Conservation (phyloP, 2,113 vertebrate genomes). For the Phainopepla nitens region DNA sequence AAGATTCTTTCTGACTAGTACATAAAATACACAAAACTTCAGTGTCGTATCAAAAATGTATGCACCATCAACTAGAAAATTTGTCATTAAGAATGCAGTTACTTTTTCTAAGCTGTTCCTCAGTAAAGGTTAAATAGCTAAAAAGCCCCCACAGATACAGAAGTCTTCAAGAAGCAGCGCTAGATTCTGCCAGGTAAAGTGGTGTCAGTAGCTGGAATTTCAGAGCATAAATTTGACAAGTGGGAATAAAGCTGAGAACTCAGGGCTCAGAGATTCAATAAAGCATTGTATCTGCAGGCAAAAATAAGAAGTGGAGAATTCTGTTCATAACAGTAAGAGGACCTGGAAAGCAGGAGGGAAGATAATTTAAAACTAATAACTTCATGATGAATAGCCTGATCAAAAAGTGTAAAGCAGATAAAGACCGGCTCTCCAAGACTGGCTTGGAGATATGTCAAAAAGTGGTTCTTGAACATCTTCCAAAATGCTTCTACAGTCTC, state of each 20-base stretch:
- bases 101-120: not conserved
- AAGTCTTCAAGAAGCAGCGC: not conserved
- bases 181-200: not conserved
- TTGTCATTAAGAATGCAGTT: not conserved
- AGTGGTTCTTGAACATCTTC: not conserved
- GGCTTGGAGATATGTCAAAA: not conserved
- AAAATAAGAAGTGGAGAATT: not conserved
- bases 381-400: not conserved
- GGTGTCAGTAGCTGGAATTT: constrained; percentile 11
- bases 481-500: not conserved
- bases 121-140: not conserved
- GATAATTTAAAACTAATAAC: not conserved
- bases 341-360: not conserved
- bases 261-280: not conserved
- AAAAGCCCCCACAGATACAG: not conserved
- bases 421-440: not conserved
- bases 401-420: not conserved
- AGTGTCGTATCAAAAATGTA: not conserved
- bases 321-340: not conserved
- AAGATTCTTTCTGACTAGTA: not conserved
- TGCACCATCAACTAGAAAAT: not conserved
- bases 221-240: not conserved
- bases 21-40: not conserved
- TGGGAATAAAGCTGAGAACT: constrained; percentile 1
- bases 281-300: not conserved